Base-by-base conservation (phyloP, 1,140 invertebrate genomes). In the Ooceraea biroi region DNA sequence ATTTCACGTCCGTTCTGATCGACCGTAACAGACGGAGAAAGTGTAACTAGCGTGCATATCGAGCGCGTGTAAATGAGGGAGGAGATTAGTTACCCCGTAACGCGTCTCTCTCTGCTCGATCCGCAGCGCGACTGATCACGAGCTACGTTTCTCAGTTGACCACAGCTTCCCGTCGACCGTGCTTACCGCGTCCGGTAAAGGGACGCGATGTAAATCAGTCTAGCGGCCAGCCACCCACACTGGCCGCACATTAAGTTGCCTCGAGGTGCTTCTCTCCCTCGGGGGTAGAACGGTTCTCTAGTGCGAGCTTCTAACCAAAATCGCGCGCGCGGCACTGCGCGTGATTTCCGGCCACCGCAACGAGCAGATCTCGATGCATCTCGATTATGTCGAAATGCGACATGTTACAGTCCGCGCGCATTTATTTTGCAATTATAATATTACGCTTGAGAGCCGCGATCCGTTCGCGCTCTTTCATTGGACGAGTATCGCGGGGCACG, bases 131-230 rank as follows among this genome's bases (percentile, higher is more conserved):
- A 69, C 65, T 80, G 92, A 93, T 93, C 93, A 89, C 90, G 82
- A 88, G 92, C 90, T 87, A 91, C 92, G 92, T 93, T 90, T 91
- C 92, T 93, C 92, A 91, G 90, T 78, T 84, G 90, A 94, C 93
- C 93, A 58, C 92, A 94, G 89, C 84, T 77, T 68, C 83, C 89
- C 87, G 82, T 71, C 84, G 76, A 82, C 87, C 71, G 84, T 82
- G 80, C 86, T 89, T 80, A 80, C 76, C 83, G 88, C 83, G 83
- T 89, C 86, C 89, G 87, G 89, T 87, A 88, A 90, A 90, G 89
- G 90, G 89, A 90, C 90, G 88, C 82, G 89, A 92, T 92, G 93
- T 93, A 93, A 94, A 93, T 93, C 92, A 93, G 92, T 92, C 92
- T 86, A 74, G 89, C 88, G 92, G 91, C 91, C 90, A 87, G 88